These are phyloP conservation scores for Rana temporaria DNA, from an alignment of 2,113 vertebrate genomes.

Conservation along the genomic window DNA sequence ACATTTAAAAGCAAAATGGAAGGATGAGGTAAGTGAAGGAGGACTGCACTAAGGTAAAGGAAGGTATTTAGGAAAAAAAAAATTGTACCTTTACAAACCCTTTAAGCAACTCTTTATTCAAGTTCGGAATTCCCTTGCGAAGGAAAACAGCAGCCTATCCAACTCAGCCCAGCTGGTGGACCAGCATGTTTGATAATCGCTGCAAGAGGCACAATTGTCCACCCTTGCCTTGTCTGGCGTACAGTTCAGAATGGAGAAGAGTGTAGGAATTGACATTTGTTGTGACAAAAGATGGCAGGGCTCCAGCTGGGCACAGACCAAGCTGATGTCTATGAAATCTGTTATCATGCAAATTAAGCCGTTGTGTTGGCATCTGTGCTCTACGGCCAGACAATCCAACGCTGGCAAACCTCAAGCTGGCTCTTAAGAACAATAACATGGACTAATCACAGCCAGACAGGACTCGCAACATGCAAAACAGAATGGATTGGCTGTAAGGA, in stretches of 20 bases:
- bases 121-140: background rate
- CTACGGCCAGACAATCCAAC: background rate
- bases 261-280: slow-evolving; percentile 17
- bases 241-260: background rate
- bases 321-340: slow-evolving; percentile 50
- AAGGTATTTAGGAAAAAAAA: too few species aligned
- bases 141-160: background rate
- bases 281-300: slow-evolving; percentile 30
- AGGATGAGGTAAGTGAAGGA: too few species aligned
- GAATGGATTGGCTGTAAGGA: background rate
- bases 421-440: slow-evolving; percentile 8
- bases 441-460: slow-evolving; percentile 1
- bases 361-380: background rate
- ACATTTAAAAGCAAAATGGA: too few species aligned
- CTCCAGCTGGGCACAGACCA: slow-evolving; percentile 14
- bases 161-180: background rate
- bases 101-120: background rate
- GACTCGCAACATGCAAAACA: background rate
- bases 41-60: too few species aligned
- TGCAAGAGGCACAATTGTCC: slow-evolving; percentile 10
- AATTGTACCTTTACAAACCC: too few species aligned
- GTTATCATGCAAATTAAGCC: slow-evolving; percentile 46
- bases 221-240: slow-evolving; percentile 1
- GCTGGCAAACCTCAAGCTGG: background rate
- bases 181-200: background rate